Conservation (phyloP, 1,140 invertebrate species). For the Spodoptera litura region DNA sequence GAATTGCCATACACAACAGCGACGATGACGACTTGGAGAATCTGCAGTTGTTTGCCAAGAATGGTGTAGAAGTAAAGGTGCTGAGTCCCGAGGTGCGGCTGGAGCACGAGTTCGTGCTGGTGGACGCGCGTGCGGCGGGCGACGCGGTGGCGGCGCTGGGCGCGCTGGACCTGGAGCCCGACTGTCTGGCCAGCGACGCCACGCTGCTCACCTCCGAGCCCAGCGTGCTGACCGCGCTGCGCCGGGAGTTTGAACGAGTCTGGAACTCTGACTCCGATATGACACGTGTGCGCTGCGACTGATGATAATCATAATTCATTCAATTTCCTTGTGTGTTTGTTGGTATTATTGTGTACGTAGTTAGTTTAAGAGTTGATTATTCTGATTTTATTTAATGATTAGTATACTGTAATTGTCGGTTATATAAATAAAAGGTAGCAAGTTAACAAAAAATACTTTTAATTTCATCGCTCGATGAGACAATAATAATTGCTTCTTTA, state of each 20-base stretch:
- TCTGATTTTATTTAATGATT: conserved; percentile 10
- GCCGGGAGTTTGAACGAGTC: conserved; percentile 74
- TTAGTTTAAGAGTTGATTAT: neutral
- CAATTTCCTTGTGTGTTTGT: neutral
- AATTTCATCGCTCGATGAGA: conserved; percentile 65
- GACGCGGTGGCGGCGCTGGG: conserved; percentile 65
- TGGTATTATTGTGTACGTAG: neutral
- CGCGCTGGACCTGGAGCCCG: conserved; percentile 66
- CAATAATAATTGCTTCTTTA: conserved; percentile 42
- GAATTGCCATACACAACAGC: conserved; percentile 66
- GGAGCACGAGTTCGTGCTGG: conserved; percentile 73
- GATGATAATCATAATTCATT: neutral
- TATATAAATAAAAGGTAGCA: conserved; percentile 44
- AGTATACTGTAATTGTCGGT: neutral
- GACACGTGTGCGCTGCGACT: neutral
- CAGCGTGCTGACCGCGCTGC: conserved; percentile 57
- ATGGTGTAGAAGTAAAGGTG: conserved; percentile 68
- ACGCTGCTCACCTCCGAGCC: conserved; percentile 71
- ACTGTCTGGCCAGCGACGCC: conserved; percentile 60
- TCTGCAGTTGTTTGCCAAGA: conserved; percentile 53
- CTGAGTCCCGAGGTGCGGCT: conserved; percentile 60
- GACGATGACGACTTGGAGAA: conserved; percentile 50
- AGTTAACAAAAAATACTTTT: conserved; percentile 73
- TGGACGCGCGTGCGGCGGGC: conserved; percentile 59
- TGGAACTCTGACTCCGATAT: conserved; percentile 58